phyloP scores from a whole-genome alignment of 2,113 vertebrate species.

The Passer montanus region DNA sequence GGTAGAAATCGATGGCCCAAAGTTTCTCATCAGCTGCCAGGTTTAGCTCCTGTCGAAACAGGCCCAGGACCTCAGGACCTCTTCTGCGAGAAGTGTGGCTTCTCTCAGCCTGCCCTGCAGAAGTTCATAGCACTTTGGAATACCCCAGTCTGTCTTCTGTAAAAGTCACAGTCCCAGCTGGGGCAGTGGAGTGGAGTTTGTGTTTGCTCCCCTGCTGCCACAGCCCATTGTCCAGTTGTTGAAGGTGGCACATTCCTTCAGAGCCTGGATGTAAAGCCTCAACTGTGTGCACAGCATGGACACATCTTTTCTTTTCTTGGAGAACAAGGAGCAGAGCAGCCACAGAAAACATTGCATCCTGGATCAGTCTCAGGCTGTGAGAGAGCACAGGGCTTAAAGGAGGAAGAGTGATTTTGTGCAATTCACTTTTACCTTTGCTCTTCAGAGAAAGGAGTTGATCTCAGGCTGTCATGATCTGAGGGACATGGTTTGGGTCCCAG shows the following conservation, averaged over 20 bases:
- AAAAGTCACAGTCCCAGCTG: rapidly evolving
- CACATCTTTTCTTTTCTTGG: neutral
- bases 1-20: neutral
- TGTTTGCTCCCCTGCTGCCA: neutral
- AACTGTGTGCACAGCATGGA: neutral
- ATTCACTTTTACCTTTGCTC: neutral
- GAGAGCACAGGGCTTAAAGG: neutral
- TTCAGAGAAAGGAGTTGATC: neutral
- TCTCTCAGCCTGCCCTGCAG: neutral
- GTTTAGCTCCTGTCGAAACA: neutral
- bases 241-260: neutral
- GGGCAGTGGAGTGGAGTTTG: rapidly evolving
- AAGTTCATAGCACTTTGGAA: neutral
- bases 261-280: neutral
- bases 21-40: neutral
- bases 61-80: neutral
- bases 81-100: neutral
- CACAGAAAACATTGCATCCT: neutral
- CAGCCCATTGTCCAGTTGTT: neutral
- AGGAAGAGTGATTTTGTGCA: neutral
- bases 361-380: neutral
- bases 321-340: neutral
- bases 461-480: neutral
- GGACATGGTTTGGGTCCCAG: neutral
- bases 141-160: neutral